Percentiles rank a stretch among this genome's conserved stretches.
Evolutionary conservation across 2,797 vertebrate genomes (phyloP).

Genomic region (Paramormyrops hopkinsi): DNA sequence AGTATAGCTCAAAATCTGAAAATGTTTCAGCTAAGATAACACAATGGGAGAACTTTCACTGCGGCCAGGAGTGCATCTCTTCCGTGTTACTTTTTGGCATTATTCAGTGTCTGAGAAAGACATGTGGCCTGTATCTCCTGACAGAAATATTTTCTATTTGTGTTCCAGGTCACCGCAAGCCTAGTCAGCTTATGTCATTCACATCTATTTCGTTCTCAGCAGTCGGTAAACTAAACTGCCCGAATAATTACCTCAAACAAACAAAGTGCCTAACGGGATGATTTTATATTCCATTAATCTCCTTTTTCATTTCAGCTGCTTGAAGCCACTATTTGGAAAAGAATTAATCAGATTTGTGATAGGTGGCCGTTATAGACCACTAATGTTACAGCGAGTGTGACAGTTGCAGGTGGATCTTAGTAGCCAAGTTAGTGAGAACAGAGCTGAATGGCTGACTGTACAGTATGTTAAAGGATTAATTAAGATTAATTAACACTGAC

Average conservation of each 20-base stretch:
- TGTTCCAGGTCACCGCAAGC: neutral
- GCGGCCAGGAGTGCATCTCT: neutral
- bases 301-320: neutral
- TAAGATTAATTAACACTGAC: neutral
- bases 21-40: neutral
- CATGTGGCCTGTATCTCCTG: neutral
- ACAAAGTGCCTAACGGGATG: neutral
- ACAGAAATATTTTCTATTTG: neutral
- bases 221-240: neutral
- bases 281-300: neutral
- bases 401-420: neutral
- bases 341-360: neutral
- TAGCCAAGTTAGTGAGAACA: neutral
- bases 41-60: neutral
- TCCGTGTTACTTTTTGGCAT: neutral
- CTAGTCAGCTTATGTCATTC: neutral
- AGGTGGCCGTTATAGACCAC: neutral
- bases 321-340: slow-evolving; percentile 6
- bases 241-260: neutral
- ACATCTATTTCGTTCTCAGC: neutral
- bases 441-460: neutral
- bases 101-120: neutral
- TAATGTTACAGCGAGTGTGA: neutral
- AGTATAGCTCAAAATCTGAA: neutral
- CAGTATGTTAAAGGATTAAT: neutral